Evolutionary conservation across 1,140 invertebrate species (phyloP).

Genomic region (Drosophila nebulosa): DNA sequence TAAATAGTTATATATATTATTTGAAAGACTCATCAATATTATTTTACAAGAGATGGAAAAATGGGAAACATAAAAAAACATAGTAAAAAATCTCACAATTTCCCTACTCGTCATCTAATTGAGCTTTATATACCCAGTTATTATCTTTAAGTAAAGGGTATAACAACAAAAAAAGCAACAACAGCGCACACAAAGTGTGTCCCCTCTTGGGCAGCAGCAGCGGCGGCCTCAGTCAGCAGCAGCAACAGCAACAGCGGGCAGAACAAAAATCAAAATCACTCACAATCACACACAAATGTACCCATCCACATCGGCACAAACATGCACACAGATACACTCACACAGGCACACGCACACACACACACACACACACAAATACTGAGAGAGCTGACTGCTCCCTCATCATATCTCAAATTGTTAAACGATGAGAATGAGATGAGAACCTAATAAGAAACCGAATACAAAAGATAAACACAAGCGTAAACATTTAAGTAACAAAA

Average conservation of each 20-base stretch:
- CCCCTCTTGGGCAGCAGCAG: conserved; percentile 1
- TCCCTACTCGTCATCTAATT: too few species aligned
- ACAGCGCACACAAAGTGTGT: conserved; percentile 4
- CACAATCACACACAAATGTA: conserved; percentile 16
- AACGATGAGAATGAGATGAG: conserved; percentile 80
- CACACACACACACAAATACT: conserved; percentile 21
- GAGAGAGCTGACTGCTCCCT: conserved; percentile 23
- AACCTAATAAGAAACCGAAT: conserved; percentile 81
- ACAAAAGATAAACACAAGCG: conserved; percentile 81
- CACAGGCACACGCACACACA: conserved; percentile 2
- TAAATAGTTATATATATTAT: too few species aligned
- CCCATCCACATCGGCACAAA: conserved; percentile 13
- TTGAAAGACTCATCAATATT: too few species aligned
- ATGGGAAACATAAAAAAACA: too few species aligned
- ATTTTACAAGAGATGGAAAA: too few species aligned
- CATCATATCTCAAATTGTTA: conserved; percentile 80
- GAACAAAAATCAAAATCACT: conserved; percentile 43
- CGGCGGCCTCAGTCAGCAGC: conserved; percentile 4
- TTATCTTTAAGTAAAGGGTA: neutral
- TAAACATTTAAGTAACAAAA: conserved; percentile 81
- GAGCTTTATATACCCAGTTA: neutral
- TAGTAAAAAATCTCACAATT: too few species aligned
- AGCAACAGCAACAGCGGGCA: conserved; percentile 21
- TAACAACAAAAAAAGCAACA: conserved; percentile 4
- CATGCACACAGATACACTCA: conserved; percentile 8